Base-by-base conservation (phyloP, 2,888 invertebrate species). In the Meganola albula region DNA sequence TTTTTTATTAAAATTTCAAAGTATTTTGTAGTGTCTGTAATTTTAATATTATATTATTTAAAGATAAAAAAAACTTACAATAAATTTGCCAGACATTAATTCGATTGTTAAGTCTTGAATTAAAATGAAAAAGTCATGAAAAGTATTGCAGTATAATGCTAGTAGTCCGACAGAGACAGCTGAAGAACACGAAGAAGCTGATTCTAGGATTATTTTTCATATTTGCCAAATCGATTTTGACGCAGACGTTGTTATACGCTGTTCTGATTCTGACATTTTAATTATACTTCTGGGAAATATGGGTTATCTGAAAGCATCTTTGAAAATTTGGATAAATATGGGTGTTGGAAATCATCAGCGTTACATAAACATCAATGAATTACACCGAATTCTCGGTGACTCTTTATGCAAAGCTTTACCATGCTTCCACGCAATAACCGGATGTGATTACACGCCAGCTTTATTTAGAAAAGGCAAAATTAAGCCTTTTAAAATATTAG, bases 361-460 rank as follows among this genome's bases (percentile, higher is more conserved):
- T n/a, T 36, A 16, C 24, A 33, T 40, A 24, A 20, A 20, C 20
- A 27, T 59, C 21, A 46, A 34, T 11, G 25, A 45, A 29, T 8
- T 62, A 26, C 31, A 48, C 35, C 22, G 39, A 38, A 41, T 36
- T 18, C 36, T 64, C 20, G 61, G 58, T 4, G 3, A 12, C 16
- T 24, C 24, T 14, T 34, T 58, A 30, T 57, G 28, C 11, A 31
- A 38, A 37, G 47, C 49, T 23, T 24, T 63, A 35, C 57, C 62
- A 16, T 44, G 38, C 16, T 55, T 60, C 23, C 62, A 66, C 28
- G 63, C 64, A 18, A 7, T 40, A 7, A 61, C 56, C 5, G 61
- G 59, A 11, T 61, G 61, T 27, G 54, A 59, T 43, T 27, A 27
- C 28, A 55, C 36, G 6, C 44, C 48, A 22, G 44, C 53, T 20